These are phyloP conservation scores for Diuraphis noxia DNA, from an alignment of 1,140 invertebrate species.

Conservation along the genomic window DNA sequence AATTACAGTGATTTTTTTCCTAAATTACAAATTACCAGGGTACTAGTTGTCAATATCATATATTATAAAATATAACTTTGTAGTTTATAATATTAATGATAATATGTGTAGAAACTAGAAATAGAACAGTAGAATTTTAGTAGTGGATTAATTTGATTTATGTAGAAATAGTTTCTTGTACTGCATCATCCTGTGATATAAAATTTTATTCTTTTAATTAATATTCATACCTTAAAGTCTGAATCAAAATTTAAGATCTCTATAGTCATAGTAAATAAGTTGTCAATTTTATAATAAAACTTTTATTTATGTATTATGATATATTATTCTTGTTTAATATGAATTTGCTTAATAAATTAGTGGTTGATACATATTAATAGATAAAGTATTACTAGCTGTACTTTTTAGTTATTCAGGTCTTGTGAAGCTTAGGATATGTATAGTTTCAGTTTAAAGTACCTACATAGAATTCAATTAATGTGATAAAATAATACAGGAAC, in stretches of 20 bases:
- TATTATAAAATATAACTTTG: not conserved
- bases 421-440: not conserved
- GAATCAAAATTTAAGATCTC: not conserved
- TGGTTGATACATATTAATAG: not conserved
- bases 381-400: not conserved
- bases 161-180: not conserved
- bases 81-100: not conserved
- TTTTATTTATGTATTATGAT: not conserved
- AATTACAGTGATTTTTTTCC: not conserved
- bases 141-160: not conserved
- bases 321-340: not conserved
- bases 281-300: not conserved
- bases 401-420: not conserved
- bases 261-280: not conserved
- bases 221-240: not conserved
- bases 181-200: not conserved
- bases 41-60: not conserved
- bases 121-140: not conserved
- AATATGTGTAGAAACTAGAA: not conserved
- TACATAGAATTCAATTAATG: not conserved
- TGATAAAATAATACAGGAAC: not conserved
- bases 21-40: not conserved
- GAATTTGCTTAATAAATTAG: not conserved
- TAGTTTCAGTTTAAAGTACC: not conserved
- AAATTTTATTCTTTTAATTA: not conserved